Percentiles rank a stretch among this genome's conserved stretches.
phyloP scores from a whole-genome alignment of 2,113 vertebrate species.

The Echinops telfairi region DNA sequence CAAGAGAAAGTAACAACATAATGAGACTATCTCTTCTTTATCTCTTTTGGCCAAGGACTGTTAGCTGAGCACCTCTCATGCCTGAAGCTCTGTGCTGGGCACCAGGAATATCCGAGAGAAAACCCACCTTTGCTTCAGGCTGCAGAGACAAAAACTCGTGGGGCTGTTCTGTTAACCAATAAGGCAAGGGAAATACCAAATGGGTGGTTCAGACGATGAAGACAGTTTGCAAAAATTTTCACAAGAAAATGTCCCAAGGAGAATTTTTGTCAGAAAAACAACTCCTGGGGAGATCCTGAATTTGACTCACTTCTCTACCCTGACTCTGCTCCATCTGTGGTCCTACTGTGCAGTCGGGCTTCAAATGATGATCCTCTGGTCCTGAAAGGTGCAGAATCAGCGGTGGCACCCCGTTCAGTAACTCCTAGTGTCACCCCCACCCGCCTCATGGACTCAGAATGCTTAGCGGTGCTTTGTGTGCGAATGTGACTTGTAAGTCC shows the following conservation, averaged over 20 bases:
- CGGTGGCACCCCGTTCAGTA: no score
- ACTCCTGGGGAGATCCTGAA: conserved; percentile 49
- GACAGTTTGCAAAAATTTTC: not conserved
- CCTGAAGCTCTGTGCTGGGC: not conserved
- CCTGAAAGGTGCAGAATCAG: not conserved
- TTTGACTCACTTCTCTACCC: not conserved
- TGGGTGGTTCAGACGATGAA: not conserved
- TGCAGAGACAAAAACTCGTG: not conserved
- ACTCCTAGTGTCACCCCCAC: no score
- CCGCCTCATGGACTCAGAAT: no score
- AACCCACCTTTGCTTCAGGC: not conserved
- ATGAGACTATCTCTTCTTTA: not conserved
- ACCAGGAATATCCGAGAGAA: not conserved
- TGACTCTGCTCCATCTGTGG: not conserved
- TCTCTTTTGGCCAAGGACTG: not conserved
- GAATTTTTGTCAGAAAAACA: conserved; percentile 48
- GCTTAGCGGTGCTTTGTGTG: no score
- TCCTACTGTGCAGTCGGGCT: not conserved
- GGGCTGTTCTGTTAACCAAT: not conserved
- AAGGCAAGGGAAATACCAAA: conserved; percentile 34
- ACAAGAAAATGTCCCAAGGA: conserved; percentile 58
- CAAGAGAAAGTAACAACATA: not conserved
- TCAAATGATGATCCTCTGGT: not conserved
- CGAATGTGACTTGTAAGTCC: no score
- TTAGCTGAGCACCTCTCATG: not conserved